phyloP scores from a whole-genome alignment of 1,140 invertebrate species.

The Lucilia sericata region DNA sequence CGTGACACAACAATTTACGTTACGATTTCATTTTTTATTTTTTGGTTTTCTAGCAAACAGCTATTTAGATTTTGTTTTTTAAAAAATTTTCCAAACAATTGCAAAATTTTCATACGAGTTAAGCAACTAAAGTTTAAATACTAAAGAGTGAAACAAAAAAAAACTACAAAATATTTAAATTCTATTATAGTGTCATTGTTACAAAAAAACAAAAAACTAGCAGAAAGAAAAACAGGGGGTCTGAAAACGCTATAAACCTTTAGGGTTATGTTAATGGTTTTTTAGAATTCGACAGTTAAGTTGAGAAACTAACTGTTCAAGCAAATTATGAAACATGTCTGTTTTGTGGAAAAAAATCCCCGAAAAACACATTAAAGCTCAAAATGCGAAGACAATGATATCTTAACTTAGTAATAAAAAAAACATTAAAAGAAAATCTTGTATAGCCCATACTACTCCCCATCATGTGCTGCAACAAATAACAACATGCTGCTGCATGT shows the following conservation, averaged over 20 bases:
- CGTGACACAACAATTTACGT: slow-evolving; percentile 46
- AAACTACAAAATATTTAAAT: not conserved
- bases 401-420: not conserved
- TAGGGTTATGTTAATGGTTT: slow-evolving; percentile 20
- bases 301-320: not conserved
- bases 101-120: not conserved
- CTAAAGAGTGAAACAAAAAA: not conserved
- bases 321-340: not conserved
- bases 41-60: too few species aligned
- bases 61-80: not conserved
- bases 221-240: not conserved
- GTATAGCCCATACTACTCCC: too few species aligned
- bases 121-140: not conserved
- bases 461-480: not conserved
- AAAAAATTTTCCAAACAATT: not conserved
- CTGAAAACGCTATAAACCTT: slow-evolving; percentile 3
- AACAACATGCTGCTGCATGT: not conserved
- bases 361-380: not conserved
- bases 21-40: slow-evolving; percentile 34
- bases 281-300: not conserved
- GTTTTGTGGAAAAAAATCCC: not conserved
- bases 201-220: too few species aligned
- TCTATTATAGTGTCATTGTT: not conserved
- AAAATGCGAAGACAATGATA: slow-evolving; percentile 31
- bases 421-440: not conserved